Percentiles rank a stretch among this genome's conserved stretches.
These are phyloP conservation scores for Amaurobius ferox DNA, from an alignment of 2,888 invertebrate species.

Conservation along the genomic window DNA sequence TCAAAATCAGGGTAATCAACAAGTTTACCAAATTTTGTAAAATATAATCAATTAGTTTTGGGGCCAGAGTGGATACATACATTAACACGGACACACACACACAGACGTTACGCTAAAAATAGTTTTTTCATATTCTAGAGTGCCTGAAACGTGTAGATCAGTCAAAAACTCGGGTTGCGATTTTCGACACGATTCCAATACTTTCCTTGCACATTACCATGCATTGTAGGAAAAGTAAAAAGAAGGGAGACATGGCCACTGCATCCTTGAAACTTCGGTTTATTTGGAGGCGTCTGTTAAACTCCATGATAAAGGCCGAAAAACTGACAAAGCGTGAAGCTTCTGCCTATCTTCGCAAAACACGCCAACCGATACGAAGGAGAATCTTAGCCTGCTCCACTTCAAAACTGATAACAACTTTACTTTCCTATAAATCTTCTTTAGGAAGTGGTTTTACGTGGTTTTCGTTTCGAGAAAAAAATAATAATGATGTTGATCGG, in stretches of 20 bases:
- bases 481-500: background rate
- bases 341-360: conserved; percentile 46
- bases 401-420: conserved; percentile 65
- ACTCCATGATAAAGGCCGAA: conserved; percentile 19
- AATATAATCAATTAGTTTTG: no score
- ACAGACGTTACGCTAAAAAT: no score
- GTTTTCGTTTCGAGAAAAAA: conserved; percentile 17
- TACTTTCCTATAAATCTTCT: conserved; percentile 50
- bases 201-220: no score
- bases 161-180: no score
- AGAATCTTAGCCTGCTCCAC: conserved; percentile 36
- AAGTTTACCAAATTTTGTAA: no score
- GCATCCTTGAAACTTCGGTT: conserved; percentile 20
- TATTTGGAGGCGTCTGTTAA: conserved; percentile 38
- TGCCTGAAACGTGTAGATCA: no score
- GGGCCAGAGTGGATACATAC: no score
- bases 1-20: no score
- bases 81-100: no score
- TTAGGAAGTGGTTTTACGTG: conserved; percentile 24
- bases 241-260: background rate
- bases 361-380: conserved; percentile 23
- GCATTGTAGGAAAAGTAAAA: no score
- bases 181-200: no score
- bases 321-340: conserved; percentile 53
- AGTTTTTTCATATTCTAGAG: no score